These are phyloP conservation scores for Muschampia plurimacula DNA, from an alignment of 2,888 invertebrate species.

Conservation along the genomic window DNA sequence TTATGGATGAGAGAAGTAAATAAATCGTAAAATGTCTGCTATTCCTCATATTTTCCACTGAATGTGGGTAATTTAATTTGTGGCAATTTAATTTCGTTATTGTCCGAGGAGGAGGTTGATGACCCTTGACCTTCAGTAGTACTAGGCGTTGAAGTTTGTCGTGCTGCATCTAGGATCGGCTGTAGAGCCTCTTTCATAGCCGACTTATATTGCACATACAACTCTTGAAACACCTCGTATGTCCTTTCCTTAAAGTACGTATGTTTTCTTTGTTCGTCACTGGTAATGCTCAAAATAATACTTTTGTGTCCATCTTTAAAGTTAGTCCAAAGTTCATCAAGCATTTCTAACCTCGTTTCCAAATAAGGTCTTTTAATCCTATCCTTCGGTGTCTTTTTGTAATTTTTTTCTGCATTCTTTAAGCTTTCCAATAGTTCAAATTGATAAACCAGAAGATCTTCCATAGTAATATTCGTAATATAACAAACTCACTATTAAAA, in stretches of 20 bases:
- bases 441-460: constrained; percentile 2
- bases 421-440: neutral
- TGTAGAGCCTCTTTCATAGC: constrained; percentile 1
- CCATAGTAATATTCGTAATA: neutral
- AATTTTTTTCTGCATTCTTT: constrained; percentile 5
- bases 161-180: neutral
- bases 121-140: neutral
- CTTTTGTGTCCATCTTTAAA: constrained; percentile 10
- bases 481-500: too few relatives aligned
- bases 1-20: constrained; percentile 8
- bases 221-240: constrained; percentile 13
- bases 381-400: constrained; percentile 4
- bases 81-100: constrained; percentile 15
- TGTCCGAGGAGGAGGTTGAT: neutral
- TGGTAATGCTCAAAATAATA: neutral
- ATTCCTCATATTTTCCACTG: constrained; percentile 19
- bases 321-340: neutral
- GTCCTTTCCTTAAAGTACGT: neutral
- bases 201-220: constrained; percentile 6
- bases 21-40: constrained; percentile 17
- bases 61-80: constrained; percentile 8
- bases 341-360: constrained; percentile 8
- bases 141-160: neutral
- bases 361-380: constrained; percentile 5
- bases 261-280: neutral